A percentile compares a stretch with the other conserved stretches of the same genome.
phyloP scores from a whole-genome alignment of 1,140 invertebrate genomes.

The Chlorops oryzae region DNA sequence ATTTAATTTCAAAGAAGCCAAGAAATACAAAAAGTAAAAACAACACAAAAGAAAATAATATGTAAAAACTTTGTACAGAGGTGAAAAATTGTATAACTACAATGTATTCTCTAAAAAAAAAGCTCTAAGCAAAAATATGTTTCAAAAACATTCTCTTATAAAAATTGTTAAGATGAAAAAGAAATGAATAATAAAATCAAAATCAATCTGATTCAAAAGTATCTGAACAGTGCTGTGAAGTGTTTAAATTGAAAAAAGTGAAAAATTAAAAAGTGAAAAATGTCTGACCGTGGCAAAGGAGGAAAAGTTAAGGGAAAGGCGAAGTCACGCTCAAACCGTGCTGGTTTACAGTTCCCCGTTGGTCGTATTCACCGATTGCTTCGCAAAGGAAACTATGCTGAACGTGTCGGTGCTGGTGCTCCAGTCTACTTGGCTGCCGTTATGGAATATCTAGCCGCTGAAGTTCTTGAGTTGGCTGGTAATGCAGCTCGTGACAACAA shows the following conservation, averaged over 20 bases:
- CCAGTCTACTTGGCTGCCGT: slow-evolving; percentile 66
- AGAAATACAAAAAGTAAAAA: too few relatives aligned
- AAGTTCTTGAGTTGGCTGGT: slow-evolving; percentile 71
- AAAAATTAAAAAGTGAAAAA: slow-evolving; percentile 20
- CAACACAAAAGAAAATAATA: too few relatives aligned
- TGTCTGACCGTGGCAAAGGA: slow-evolving; percentile 58
- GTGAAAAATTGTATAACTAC: too few relatives aligned
- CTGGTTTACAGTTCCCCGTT: slow-evolving; percentile 66
- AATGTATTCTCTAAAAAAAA: too few relatives aligned
- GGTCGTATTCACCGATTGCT: slow-evolving; percentile 64
- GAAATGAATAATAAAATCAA: too few relatives aligned
- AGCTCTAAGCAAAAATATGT: too few relatives aligned
- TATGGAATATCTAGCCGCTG: slow-evolving; percentile 60
- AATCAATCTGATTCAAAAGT: too few relatives aligned
- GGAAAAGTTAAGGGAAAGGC: slow-evolving; percentile 59
- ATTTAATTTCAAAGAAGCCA: too few relatives aligned
- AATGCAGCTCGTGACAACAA: slow-evolving; percentile 67
- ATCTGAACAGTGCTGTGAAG: too few relatives aligned
- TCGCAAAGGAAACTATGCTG: slow-evolving; percentile 65
- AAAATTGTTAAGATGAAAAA: too few relatives aligned
- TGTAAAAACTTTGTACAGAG: too few relatives aligned
- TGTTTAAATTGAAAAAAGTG: slow-evolving; percentile 10
- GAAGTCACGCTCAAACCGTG: slow-evolving; percentile 58
- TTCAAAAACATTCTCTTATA: too few relatives aligned
- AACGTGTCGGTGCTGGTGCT: slow-evolving; percentile 63